Percentiles rank a stretch among this genome's conserved stretches.
These are phyloP conservation scores for Yponomeuta sedellus DNA, from an alignment of 2,888 invertebrate genomes.

Conservation along the genomic window DNA sequence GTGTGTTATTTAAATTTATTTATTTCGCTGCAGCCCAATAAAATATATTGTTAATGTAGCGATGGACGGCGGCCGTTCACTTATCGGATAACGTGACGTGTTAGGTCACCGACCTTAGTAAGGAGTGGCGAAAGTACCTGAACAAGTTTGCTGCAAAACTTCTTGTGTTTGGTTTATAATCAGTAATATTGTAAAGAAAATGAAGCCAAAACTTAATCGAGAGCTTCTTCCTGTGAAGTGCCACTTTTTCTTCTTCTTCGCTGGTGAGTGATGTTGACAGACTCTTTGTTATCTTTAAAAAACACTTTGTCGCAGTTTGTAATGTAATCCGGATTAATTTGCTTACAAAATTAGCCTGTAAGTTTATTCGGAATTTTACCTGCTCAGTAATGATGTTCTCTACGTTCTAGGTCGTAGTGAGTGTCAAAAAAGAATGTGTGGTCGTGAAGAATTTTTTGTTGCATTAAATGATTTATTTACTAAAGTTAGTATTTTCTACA, in stretches of 20 bases:
- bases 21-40: neutral
- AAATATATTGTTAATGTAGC: neutral
- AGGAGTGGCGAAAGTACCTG: neutral
- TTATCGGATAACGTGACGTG: neutral
- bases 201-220: constrained; percentile 80
- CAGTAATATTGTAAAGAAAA: constrained; percentile 26
- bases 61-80: neutral
- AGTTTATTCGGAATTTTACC: neutral
- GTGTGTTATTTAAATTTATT: neutral
- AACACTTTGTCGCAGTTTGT: neutral
- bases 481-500: no score
- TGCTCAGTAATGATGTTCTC: neutral
- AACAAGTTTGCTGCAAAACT: neutral
- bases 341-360: neutral
- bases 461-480: no score
- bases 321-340: neutral
- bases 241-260: constrained; percentile 92
- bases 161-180: neutral
- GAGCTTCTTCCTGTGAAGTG: constrained; percentile 87
- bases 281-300: neutral
- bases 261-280: constrained; percentile 76
- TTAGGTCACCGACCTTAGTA: neutral
- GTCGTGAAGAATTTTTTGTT: neutral
- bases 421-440: neutral
- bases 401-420: neutral